phyloP scores from a whole-genome alignment of 2,888 invertebrate species.

The Tinea trinotella region DNA sequence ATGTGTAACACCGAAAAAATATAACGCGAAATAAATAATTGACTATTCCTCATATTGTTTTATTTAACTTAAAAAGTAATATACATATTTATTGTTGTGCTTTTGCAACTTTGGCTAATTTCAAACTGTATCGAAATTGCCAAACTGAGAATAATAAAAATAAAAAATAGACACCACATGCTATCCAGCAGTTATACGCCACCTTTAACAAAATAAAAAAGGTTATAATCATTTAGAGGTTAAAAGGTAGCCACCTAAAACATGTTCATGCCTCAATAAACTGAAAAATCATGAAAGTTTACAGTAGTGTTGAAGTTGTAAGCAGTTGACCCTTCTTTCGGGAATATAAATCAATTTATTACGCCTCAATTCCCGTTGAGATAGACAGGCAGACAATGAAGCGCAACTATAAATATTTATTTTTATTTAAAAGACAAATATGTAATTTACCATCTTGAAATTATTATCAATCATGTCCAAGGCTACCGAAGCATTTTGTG shows the following conservation, averaged over 20 bases:
- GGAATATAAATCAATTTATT: too few species aligned
- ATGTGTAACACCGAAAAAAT: background rate
- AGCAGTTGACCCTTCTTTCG: too few species aligned
- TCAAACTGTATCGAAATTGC: background rate
- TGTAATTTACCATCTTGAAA: slow-evolving; percentile 30
- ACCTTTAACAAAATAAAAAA: slow-evolving; percentile 57
- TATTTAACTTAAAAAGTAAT: background rate
- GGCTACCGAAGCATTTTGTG: slow-evolving; percentile 35
- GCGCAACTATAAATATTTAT: too few species aligned
- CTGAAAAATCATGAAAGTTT: too few species aligned
- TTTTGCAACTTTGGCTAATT: background rate
- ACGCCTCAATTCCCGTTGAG: too few species aligned
- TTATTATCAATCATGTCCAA: slow-evolving; percentile 34
- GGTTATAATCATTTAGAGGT: too few species aligned
- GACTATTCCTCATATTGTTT: background rate
- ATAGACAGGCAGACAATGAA: too few species aligned
- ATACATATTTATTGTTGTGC: background rate
- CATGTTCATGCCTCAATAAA: too few species aligned
- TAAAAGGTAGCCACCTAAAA: too few species aligned
- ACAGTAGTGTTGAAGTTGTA: too few species aligned
- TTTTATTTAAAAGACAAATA: slow-evolving; percentile 10
- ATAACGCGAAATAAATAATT: slow-evolving; percentile 2
- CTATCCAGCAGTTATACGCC: slow-evolving; percentile 92
- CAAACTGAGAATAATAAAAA: slow-evolving; percentile 8
- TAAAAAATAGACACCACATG: slow-evolving; percentile 46